Base-by-base conservation (phyloP, 2,888 invertebrate genomes). In the Hololepta plana region DNA sequence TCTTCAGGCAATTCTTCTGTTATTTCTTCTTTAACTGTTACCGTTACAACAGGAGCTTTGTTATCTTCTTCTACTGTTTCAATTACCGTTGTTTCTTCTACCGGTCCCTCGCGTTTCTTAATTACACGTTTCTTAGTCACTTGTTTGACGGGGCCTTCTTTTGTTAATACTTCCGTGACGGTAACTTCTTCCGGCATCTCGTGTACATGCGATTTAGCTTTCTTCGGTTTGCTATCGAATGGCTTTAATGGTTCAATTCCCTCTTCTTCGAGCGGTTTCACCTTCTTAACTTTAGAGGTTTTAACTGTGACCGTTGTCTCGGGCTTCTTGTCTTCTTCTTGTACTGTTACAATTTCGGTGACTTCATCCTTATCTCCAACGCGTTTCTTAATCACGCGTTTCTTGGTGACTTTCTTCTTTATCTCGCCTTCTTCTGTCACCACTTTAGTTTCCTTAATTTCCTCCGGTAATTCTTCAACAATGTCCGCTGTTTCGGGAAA, bases 281-380 rank as follows among this genome's bases (percentile, higher is more conserved):
- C n/a, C 7, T n/a, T n/a, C n/a, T n/a, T n/a, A 40, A 39, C 11
- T 38, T 38, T 19, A 40, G 33, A 19, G 34, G 35, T 4, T 38
- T 40, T 27, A 38, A 39, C 20, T 33, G 36, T 30, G 20, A 41
- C 33, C 2, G 47, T 46, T 1, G 33, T 47, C 38, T 47, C 35
- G 2, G 52, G 51, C 27, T 38, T 33, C 33, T 56, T 37, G 36
- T 56, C 55, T 45, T 57, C 38, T 43, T 59, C 41, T 49, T 56
- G 35, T 38, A 49, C 39, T 12, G 42, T 41, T 12, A 43, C 38
- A 24, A 47, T 37, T 32, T 29, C 37, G 24, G 38, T 41, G 5
- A 53, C 44, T 32, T 26, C 32, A 19, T 32, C 35, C 24, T 54
- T 53, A 33, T 53, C 38, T n/a, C 33, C 40, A 15, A 33, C 26